Evolutionary conservation across 2,888 invertebrate species (phyloP), one percentile per base, ranked within the genome.

Genomic region (Perizoma affinitatum): DNA sequence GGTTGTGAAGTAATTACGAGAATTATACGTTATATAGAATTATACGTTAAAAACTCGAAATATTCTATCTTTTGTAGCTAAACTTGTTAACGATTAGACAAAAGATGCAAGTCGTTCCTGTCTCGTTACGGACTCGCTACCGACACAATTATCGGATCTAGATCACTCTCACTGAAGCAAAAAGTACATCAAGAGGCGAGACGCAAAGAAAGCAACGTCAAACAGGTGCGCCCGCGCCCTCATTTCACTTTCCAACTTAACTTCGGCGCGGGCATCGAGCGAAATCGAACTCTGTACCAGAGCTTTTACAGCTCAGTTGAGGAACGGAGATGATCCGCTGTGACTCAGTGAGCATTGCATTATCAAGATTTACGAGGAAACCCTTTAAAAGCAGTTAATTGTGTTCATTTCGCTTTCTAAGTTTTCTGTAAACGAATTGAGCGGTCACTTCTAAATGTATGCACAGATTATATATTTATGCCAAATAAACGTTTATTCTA

Each of bases 121-220:
- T 75, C 80, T 75, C 84, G 86, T 87, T 88, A 86, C 86, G 83
- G 85, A 83, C 73, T 79, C 78, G 83, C 87, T 86, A 87, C 89
- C 88, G 86, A 80, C 86, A 87, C 87, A 88, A 90, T 90, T 88
- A 89, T 85, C 85, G 82, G 79, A 90, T 87, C 88, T 90, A 89
- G 91, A 90, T 87, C 91, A 91, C 91, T 92, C 91, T 91, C 91
- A 87, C 91, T 91, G 83, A 82, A 82, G 87, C 86, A 90, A 90
- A 90, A 90, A 90, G 89, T 88, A 87, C 84, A 82, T 75, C 1
- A 22, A 22, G 22, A 22, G 22, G 1, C 83, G 85, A 82, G 84
- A 86, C 81, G 83, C 82, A 87, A 91, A 90, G 90, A 91, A 90
- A 90, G 89, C 89, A 88, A 80, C 82, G 85, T 85, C 90, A 59